Conservation (phyloP, 2,888 invertebrate species). For the Zygothrica quintamaculata region DNA sequence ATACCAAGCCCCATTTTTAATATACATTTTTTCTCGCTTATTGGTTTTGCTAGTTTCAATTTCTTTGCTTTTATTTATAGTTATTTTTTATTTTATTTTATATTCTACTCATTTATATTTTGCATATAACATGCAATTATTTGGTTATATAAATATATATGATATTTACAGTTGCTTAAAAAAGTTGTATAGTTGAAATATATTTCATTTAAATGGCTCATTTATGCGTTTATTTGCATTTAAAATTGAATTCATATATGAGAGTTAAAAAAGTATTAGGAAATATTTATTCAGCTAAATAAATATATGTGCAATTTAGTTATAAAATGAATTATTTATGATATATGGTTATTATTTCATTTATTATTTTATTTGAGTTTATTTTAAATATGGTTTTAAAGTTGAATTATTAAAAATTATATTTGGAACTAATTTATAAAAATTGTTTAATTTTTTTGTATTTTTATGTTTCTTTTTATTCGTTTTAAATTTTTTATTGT, state of each 20-base stretch:
- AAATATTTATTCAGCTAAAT: no score
- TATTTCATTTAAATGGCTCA: neutral
- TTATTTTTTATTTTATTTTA: constrained; percentile 4
- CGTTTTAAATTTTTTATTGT: neutral
- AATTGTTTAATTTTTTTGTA: no score
- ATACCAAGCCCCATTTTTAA: neutral
- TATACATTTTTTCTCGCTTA: neutral
- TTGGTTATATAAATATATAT: neutral
- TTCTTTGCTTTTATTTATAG: constrained; percentile 1
- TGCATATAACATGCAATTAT: no score
- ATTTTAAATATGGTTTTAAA: neutral
- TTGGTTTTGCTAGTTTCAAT: constrained; percentile 8
- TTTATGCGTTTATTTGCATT: constrained; percentile 5
- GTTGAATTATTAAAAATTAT: no score
- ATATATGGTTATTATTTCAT: no score
- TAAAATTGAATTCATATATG: neutral
- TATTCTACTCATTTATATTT: constrained; percentile 12
- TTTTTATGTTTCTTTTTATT: no score
- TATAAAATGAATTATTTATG: no score
- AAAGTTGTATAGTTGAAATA: neutral
- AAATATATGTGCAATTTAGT: no score
- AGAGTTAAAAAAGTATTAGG: no score
- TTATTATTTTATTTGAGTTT: no score
- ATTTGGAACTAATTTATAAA: no score
- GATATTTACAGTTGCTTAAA: no score